Evolutionary conservation across 1,140 invertebrate genomes (phyloP), one percentile per base, ranked within the genome.

Genomic region (Neodiprion virginianus): DNA sequence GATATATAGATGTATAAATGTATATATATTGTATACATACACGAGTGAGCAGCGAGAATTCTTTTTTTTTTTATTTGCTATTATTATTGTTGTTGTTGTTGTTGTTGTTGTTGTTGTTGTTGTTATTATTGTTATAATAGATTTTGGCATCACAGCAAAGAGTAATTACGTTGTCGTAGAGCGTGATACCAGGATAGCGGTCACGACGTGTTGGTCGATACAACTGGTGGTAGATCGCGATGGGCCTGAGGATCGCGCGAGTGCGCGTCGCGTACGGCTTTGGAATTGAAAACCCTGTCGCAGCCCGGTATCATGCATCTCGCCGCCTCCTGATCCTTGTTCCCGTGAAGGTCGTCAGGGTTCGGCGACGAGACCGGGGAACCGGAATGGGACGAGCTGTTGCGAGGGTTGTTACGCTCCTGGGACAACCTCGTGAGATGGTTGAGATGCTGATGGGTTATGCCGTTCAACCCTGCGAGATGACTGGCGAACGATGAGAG

Each of bases 281-380:
- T 84, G 8, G 91, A 91, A 5, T 88, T 89, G 83, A 93, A 93
- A 0, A 92, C 86, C 75, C 91, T 89, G 7, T 90, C 88, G 82
- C 92, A 93, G 1, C 91, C 92, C 7, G 89, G 87, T 1, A 92
- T 85, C 1, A 90, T 90, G 79, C 92, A 93, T 23, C 88, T 86
- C 66, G 88, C 90, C 82, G 92, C 85, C 10, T 91, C 89, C 11
- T 82, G 28, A 40, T 40, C 83, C 67, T 47, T 61, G 53, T 14
- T 40, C 28, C 28, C 28, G 11, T 61, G 53, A 8, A 14, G 8
- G 53, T 61, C 53, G 8, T 11, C 48, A 12, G 77, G 67, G n/a
- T 76, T 80, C 0, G 77, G 72, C 21, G 79, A 79, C 7, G 78
- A 78, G 28, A 74, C 72, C 2, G 81, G 81, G 14, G 83, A 81